phyloP scores from a whole-genome alignment of 2,113 vertebrate species.

The Meleagris gallopavo region DNA sequence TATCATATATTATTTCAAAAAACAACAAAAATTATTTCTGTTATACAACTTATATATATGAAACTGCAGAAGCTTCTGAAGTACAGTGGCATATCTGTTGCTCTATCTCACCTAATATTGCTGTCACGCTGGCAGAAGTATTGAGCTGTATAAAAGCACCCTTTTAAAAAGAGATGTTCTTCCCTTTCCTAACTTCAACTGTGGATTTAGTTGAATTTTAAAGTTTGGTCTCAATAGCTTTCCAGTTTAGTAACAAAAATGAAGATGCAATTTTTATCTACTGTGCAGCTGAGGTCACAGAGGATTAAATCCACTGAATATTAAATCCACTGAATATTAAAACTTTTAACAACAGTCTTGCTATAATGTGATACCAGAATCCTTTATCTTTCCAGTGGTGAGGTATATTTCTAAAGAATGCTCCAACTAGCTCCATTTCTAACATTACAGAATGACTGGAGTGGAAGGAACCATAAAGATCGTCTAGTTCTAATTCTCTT shows the following conservation, averaged over 20 bases:
- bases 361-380: neutral
- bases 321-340: neutral
- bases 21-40: constrained; percentile 40
- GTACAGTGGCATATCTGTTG: neutral
- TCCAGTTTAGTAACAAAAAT: neutral
- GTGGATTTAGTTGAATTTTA: neutral
- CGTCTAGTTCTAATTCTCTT: neutral
- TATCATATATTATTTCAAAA: constrained; percentile 7
- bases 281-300: neutral
- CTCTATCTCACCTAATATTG: neutral
- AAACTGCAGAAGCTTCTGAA: neutral
- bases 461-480: too few species aligned
- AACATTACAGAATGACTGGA: neutral
- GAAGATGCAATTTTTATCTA: neutral
- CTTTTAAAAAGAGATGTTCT: neutral
- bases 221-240: neutral
- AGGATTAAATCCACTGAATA: neutral
- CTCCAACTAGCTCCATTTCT: neutral
- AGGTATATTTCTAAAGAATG: neutral
- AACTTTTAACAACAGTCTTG: neutral
- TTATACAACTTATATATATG: neutral
- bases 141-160: neutral
- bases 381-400: neutral
- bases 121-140: neutral
- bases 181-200: neutral